These are phyloP conservation scores for Syritta pipiens DNA, from an alignment of 2,888 invertebrate genomes.

Conservation along the genomic window DNA sequence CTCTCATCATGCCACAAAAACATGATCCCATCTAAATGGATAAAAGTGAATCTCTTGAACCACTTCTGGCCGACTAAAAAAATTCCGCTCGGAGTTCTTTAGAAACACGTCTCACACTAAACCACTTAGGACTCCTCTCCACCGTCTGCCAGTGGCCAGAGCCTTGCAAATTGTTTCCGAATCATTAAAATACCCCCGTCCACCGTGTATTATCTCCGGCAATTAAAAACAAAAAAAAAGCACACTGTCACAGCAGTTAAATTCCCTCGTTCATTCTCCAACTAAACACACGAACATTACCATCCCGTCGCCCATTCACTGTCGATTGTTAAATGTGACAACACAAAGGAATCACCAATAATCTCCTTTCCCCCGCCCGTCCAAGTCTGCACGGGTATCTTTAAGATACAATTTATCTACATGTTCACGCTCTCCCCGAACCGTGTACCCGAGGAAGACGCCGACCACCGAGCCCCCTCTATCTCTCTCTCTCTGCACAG, in stretches of 20 bases:
- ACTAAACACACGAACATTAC: background rate
- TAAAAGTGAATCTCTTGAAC: no score
- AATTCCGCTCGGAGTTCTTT: no score
- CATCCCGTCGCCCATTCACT: conserved; percentile 8
- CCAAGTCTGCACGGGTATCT: conserved; percentile 15
- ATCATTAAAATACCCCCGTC: background rate
- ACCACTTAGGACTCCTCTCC: no score
- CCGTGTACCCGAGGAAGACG: background rate
- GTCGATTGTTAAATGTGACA: conserved; percentile 40
- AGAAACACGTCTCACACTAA: no score
- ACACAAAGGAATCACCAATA: conserved; percentile 44
- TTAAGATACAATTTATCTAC: conserved; percentile 54
- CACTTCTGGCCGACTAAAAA: no score
- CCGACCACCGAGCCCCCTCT: background rate
- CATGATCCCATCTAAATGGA: no score
- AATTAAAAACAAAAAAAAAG: conserved; percentile 6
- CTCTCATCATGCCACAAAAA: no score
- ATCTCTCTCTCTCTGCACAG: background rate
- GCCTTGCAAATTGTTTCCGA: background rate
- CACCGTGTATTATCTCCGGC: background rate
- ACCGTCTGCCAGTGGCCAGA: background rate
- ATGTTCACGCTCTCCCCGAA: conserved; percentile 36
- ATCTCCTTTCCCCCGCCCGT: conserved; percentile 15
- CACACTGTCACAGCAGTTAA: background rate
- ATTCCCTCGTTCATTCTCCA: background rate